phyloP scores from a whole-genome alignment of 2,888 invertebrate genomes.

The Plagodis dolabraria region DNA sequence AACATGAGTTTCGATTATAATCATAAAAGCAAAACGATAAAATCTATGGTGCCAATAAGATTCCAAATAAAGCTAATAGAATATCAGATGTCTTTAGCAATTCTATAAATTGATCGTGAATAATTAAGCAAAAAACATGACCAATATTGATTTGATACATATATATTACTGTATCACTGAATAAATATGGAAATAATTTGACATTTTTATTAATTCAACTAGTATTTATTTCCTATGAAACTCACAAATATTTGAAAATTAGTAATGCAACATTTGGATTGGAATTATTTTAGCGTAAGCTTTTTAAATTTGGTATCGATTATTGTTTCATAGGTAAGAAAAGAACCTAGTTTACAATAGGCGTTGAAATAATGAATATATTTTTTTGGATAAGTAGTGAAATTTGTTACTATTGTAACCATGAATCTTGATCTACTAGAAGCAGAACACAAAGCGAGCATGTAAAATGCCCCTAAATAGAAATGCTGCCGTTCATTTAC shows the following conservation, averaged over 20 bases:
- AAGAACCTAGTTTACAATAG: too few relatives aligned
- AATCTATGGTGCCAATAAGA: conserved; percentile 18
- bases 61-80: conserved; percentile 18
- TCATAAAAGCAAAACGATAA: conserved; percentile 19
- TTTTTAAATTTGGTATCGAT: too few relatives aligned
- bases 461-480: too few relatives aligned
- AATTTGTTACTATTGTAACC: too few relatives aligned
- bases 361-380: too few relatives aligned
- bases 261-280: neutral
- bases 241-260: neutral
- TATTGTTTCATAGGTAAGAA: too few relatives aligned
- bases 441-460: too few relatives aligned
- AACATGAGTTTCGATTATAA: conserved; percentile 16
- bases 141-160: conserved; percentile 3
- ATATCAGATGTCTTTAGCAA: conserved; percentile 12
- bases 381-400: too few relatives aligned
- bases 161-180: conserved; percentile 15
- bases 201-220: conserved; percentile 2
- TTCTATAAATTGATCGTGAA: conserved; percentile 20
- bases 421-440: too few relatives aligned
- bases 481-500: too few relatives aligned
- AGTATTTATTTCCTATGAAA: conserved; percentile 1
- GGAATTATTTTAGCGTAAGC: too few relatives aligned
- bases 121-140: conserved; percentile 15
- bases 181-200: conserved; percentile 11